Conservation (phyloP, 2,797 vertebrate genomes). For the Poecilia wingei region DNA sequence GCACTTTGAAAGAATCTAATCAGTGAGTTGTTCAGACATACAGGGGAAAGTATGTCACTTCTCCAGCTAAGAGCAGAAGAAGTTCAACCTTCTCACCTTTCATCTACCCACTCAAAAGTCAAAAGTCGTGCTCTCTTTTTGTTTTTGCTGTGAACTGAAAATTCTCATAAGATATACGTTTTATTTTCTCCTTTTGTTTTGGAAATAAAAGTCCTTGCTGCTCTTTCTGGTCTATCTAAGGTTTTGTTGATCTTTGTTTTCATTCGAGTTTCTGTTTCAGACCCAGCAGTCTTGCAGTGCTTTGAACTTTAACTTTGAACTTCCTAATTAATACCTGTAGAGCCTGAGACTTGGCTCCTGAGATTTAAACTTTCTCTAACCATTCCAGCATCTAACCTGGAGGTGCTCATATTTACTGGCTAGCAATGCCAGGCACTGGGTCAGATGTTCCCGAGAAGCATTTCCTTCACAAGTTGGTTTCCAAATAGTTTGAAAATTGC, state of each 20-base stretch:
- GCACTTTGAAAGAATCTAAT: slow-evolving; percentile 1
- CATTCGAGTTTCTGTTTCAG: not conserved
- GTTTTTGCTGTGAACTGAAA: not conserved
- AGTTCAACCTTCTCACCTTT: slow-evolving; percentile 8
- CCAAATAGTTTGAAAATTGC: not conserved
- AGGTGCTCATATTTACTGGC: not conserved
- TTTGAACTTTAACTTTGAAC: slow-evolving; percentile 7
- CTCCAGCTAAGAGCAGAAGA: not conserved
- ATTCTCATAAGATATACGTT: not conserved
- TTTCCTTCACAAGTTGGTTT: not conserved
- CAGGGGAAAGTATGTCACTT: not conserved
- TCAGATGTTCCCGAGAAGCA: not conserved
- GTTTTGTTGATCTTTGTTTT: not conserved
- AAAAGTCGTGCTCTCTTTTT: not conserved
- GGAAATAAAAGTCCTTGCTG: not conserved
- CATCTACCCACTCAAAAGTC: slow-evolving; percentile 5
- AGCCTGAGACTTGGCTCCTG: not conserved
- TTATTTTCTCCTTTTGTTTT: not conserved
- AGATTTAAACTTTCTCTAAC: not conserved
- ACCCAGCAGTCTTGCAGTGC: not conserved
- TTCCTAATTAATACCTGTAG: not conserved
- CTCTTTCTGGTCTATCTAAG: not conserved
- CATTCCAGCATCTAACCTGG: not conserved
- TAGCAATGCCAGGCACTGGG: not conserved
- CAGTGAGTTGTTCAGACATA: not conserved